A percentile compares a stretch with the other conserved stretches of the same genome.
Evolutionary conservation across 2,797 vertebrate species (phyloP).

Genomic region (Yasuhikotakia modesta): DNA sequence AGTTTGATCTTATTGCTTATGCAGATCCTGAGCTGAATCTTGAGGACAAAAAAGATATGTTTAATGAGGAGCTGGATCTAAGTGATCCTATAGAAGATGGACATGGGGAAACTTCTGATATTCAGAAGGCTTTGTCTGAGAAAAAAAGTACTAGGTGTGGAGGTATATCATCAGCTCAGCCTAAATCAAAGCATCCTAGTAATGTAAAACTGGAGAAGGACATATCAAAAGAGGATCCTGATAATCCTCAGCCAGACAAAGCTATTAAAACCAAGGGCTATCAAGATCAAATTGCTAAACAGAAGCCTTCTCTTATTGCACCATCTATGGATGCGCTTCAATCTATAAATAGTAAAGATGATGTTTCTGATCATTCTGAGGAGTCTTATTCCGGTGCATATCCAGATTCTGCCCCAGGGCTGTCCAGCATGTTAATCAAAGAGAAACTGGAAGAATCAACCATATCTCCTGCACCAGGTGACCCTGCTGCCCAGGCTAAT

Average conservation of each 20-base stretch:
- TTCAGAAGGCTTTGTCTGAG: constrained; percentile 58
- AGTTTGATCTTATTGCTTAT: constrained; percentile 97
- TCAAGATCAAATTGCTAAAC: constrained; percentile 53
- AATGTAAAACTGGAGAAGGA: constrained; percentile 75
- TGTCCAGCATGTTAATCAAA: constrained; percentile 77
- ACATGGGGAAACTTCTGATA: constrained; percentile 71
- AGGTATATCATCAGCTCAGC: constrained; percentile 48
- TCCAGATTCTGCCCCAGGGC: constrained; percentile 75
- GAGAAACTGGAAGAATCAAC: constrained; percentile 76
- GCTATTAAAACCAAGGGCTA: constrained; percentile 68
- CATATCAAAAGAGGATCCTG: constrained; percentile 59
- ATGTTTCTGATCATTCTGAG: constrained; percentile 60
- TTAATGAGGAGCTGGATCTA: constrained; percentile 93
- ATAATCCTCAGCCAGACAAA: constrained; percentile 58
- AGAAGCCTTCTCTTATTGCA: constrained; percentile 49
- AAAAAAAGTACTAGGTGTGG: constrained; percentile 51
- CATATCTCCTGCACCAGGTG: constrained; percentile 68
- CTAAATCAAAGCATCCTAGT: constrained; percentile 71
- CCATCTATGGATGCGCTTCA: constrained; percentile 56
- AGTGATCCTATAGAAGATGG: constrained; percentile 85
- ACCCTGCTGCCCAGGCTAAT: constrained; percentile 67
- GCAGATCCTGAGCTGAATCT: constrained; percentile 94
- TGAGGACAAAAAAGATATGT: constrained; percentile 95
- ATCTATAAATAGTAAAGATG: constrained; percentile 50
- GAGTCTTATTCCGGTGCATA: constrained; percentile 67